Base-by-base conservation (phyloP, 1,140 invertebrate species). In the Nephila pilipes region DNA sequence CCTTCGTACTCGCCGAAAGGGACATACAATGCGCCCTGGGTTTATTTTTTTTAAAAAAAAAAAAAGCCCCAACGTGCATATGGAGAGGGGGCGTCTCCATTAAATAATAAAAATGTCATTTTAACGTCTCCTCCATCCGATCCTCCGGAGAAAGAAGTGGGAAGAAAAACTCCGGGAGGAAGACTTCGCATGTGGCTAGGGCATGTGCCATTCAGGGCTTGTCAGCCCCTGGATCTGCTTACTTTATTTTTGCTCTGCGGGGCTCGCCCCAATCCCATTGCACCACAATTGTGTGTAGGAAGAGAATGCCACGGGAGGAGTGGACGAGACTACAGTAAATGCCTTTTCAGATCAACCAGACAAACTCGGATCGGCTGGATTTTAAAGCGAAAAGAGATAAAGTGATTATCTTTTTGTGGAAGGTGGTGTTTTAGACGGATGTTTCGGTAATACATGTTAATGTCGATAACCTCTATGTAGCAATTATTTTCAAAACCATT, bases 21-120 rank as follows among this genome's bases (percentile, higher is more conserved):
- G 16, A 75, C 69, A 75, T 29, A 75, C 69, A 75, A 75, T 75
- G 69, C 69, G 69, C 29, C 1, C 18, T 14, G 69, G 69, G 65
- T 16, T 32, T 32, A 36, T 32, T 75, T 32, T 75, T 36, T 22
- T 60, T 58, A 3, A 3, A 14, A 20, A 69, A 75, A 75, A 75
- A 6, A 75, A 75, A 75, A 75, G 5, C 2, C 2, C 63, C 8
- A 46, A 29, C 29, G 32, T 75, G 58, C 58, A 60, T 60, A 46
- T 46, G 46, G 46, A 10, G 69, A 25, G 69, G 69, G 69, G 69
- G 69, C 69, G 25, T 75, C 29, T 16, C 69, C 69, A 75, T 75
- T 75, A 75, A 83, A 87, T 63, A 87, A 87, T 87, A 87, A 87
- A 87, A 87, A 87, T 57, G 85, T 87, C 85, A 87, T 58, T 87